A percentile compares a stretch with the other conserved stretches of the same genome.
phyloP scores from a whole-genome alignment of 2,888 invertebrate species.

The Stegophylla sp. region DNA sequence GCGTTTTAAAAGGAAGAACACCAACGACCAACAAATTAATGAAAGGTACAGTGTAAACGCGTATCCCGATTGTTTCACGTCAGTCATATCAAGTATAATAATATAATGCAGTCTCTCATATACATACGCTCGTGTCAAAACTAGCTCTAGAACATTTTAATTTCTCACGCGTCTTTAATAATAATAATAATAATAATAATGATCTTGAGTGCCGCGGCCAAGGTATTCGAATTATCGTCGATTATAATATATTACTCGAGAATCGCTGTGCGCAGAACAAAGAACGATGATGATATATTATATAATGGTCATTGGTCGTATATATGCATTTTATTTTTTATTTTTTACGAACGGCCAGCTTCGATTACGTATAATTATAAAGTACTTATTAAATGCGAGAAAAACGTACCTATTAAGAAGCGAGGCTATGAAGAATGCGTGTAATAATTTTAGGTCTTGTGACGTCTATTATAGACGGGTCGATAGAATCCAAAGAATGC shows the following conservation, averaged over 20 bases:
- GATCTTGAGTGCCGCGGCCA: constrained; percentile 24
- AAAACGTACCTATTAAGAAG: not conserved
- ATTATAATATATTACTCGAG: constrained; percentile 18
- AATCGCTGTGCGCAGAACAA: constrained; percentile 32
- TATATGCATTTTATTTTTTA: not conserved
- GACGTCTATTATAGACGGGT: not conserved
- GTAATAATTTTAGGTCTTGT: not conserved
- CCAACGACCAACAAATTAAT: constrained; percentile 25
- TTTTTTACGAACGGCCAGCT: not conserved
- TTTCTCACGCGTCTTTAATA: constrained; percentile 51
- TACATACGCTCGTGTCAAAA: constrained; percentile 4
- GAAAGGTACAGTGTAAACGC: constrained; percentile 23
- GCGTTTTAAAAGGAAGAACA: constrained; percentile 27
- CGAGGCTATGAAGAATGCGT: not conserved
- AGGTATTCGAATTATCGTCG: constrained; percentile 35
- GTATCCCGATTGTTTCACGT: constrained; percentile 50
- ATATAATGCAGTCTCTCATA: not conserved
- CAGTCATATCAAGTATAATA: constrained; percentile 18
- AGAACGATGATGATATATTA: constrained; percentile 19
- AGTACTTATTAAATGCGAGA: not conserved
- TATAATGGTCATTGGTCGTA: not conserved
- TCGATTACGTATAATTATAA: constrained; percentile 24
- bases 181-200: constrained; percentile 18
- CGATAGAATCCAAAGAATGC: not conserved
- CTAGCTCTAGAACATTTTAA: constrained; percentile 47